Conservation (phyloP, 2,113 vertebrate species). For the Mugil cephalus region DNA sequence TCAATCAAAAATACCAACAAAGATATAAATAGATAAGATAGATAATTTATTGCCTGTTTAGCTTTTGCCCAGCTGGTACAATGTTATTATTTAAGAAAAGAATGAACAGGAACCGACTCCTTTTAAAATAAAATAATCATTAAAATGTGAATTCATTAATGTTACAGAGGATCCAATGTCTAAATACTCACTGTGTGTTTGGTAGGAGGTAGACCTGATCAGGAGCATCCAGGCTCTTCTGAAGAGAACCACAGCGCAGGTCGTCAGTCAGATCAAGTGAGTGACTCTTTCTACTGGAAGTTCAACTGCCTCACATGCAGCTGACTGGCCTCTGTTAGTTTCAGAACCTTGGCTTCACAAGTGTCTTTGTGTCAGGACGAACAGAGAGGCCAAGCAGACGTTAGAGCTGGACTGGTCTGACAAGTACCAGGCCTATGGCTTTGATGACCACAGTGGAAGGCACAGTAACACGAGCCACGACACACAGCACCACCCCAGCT, state of each 20-base stretch:
- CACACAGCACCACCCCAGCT: constrained; percentile 84
- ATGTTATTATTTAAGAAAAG: no score
- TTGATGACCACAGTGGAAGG: constrained; percentile 84
- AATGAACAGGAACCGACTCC: no score
- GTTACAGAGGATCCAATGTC: no score
- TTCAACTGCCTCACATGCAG: no score
- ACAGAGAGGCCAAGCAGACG: constrained; percentile 85
- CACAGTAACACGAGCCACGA: constrained; percentile 85
- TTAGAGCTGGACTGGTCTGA: constrained; percentile 94
- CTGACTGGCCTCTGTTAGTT: not conserved
- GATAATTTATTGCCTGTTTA: no score
- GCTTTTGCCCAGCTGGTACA: no score
- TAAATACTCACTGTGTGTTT: constrained; percentile 5
- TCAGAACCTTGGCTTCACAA: not conserved
- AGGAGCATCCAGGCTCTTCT: constrained; percentile 90
- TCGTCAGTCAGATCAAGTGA: constrained; percentile 90
- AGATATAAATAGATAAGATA: no score
- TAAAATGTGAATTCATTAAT: no score
- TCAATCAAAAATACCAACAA: no score
- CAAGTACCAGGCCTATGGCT: constrained; percentile 87
- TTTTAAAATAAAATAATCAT: no score
- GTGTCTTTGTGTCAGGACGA: constrained; percentile 81
- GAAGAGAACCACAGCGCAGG: constrained; percentile 89
- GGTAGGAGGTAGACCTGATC: constrained; percentile 92
- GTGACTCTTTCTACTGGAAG: constrained; percentile 13